Evolutionary conservation across 1,140 invertebrate genomes (phyloP), one percentile per base, ranked within the genome.

Genomic region (Acromyrmex echinatior): DNA sequence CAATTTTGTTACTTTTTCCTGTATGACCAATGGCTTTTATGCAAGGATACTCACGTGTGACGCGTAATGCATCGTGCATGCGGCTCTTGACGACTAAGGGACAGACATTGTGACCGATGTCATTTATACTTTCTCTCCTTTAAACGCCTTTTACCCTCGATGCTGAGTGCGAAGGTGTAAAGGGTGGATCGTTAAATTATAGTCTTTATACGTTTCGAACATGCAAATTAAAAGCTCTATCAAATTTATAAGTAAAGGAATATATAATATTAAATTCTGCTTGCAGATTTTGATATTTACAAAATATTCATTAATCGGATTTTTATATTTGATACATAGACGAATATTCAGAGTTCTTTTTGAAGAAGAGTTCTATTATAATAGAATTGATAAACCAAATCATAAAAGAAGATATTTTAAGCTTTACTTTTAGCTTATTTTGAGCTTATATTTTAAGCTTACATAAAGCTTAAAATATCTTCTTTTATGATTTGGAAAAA

Each of bases 101-200:
- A 87, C 90, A 91, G 85, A 65, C 88, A 73, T 89, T 87, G 86
- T 80, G 58, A 58, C 79, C 91, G 81, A 92, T 90, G 92, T 93
- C 94, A 94, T 94, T 92, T 94, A 94, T 94, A 94, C 93, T 94
- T 94, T 94, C 93, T 92, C 92, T 87, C 89, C 87, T 51, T 51
- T 87, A 87, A 91, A 91, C 84, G 78, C 39, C 78, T 60, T 90
- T 90, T 90, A 86, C 88, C 87, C 78, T 86, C 71, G 10, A 58
- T 71, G 6, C 18, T 28, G 18, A 51, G 3, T 25, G 16, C 9
- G 6, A 62, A 5, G 35, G 39, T 63, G 39, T 51, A 65, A 74
- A 65, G 60, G 60, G 21, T 81, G 10, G 25, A 71, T 81, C 5
- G 9, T 53, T 16, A 70, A 70, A 53, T 70, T 35, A 9, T 18